phyloP scores from a whole-genome alignment of 2,797 vertebrate species.

The Peromyscus nudipes region DNA sequence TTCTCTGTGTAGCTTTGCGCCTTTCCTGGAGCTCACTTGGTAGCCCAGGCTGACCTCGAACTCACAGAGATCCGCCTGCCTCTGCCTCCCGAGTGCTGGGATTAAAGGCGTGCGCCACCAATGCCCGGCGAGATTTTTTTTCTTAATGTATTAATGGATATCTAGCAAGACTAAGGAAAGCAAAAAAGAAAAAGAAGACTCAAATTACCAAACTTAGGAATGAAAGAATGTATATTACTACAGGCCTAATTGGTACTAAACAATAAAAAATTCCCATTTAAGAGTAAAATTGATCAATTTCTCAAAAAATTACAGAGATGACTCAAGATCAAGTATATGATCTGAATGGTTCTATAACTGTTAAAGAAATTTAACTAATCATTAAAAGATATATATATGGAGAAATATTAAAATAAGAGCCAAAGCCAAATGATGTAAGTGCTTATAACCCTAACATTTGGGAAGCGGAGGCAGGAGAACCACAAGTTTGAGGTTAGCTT shows the following conservation, averaged over 20 bases:
- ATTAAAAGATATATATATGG: background rate
- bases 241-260: conserved; percentile 34
- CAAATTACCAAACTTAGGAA: background rate
- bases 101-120: no score
- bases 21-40: no score
- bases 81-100: no score
- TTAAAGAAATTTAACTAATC: conserved; percentile 32
- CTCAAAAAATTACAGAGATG: background rate
- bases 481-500: background rate
- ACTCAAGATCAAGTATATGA: conserved; percentile 43
- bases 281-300: conserved; percentile 48
- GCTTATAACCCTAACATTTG: background rate
- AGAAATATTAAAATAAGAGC: conserved; percentile 25
- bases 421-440: background rate
- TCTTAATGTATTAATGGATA: background rate
- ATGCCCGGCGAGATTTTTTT: background rate
- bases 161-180: conserved; percentile 26
- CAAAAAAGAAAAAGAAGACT: background rate
- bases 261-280: conserved; percentile 15
- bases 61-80: no score
- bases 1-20: no score
- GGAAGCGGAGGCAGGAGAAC: background rate
- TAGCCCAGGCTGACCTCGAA: no score
- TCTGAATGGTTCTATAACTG: background rate
- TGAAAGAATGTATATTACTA: conserved; percentile 4